Percentiles rank a stretch among this genome's conserved stretches.
Evolutionary conservation across 1,140 invertebrate species (phyloP).

Genomic region (Stegodyphus dumicola): DNA sequence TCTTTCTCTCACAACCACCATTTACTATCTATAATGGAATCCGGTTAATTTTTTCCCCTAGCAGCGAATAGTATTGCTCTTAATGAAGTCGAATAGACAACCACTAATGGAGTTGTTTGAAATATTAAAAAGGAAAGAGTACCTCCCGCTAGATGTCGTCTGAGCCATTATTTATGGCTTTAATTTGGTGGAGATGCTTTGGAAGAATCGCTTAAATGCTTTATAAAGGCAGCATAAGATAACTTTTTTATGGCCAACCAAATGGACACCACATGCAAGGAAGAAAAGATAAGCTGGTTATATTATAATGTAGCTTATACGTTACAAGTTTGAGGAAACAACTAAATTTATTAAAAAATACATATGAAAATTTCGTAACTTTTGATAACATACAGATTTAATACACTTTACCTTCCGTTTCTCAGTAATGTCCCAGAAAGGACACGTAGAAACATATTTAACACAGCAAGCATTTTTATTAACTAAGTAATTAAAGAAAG

Average conservation of each 20-base stretch:
- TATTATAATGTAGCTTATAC: too few relatives aligned
- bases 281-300: too few relatives aligned
- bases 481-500: too few relatives aligned
- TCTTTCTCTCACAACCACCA: not conserved
- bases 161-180: slow-evolving; percentile 28
- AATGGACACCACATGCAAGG: not conserved
- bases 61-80: not conserved
- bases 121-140: slow-evolving; percentile 23
- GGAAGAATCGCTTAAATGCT: not conserved
- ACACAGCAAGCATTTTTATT: too few relatives aligned
- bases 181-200: slow-evolving; percentile 42
- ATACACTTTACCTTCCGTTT: too few relatives aligned
- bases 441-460: too few relatives aligned
- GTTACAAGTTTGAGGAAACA: too few relatives aligned
- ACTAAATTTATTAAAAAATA: too few relatives aligned
- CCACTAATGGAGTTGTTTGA: slow-evolving; percentile 41
- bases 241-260: not conserved
- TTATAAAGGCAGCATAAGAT: not conserved
- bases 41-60: not conserved
- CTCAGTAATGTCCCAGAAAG: too few relatives aligned
- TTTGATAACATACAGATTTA: too few relatives aligned
- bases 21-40: not conserved
- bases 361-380: too few relatives aligned
- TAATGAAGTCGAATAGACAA: slow-evolving; percentile 31
- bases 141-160: slow-evolving; percentile 1